These are phyloP conservation scores for Byasa hedistus DNA, from an alignment of 2,888 invertebrate genomes.

Conservation along the genomic window DNA sequence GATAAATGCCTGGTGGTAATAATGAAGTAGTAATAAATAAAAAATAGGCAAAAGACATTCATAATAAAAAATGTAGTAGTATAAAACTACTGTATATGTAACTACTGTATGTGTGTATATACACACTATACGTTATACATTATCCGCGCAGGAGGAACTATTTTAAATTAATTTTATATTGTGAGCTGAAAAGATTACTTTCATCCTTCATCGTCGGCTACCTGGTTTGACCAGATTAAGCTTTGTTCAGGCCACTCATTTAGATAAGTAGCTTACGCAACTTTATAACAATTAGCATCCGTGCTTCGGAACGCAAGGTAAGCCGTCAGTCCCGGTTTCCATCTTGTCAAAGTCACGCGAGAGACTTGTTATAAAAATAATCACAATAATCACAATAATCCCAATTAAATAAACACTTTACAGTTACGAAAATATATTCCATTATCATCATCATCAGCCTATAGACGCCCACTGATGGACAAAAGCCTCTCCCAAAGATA, in stretches of 20 bases:
- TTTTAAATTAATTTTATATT: not conserved
- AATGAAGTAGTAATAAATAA: too few relatives aligned
- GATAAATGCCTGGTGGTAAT: too few relatives aligned
- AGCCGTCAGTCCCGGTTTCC: not conserved
- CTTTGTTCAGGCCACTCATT: not conserved
- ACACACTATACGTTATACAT: too few relatives aligned
- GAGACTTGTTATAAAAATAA: not conserved
- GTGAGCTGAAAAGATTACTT: not conserved
- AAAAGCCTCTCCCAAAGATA: too few relatives aligned
- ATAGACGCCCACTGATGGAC: too few relatives aligned
- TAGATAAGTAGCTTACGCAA: not conserved
- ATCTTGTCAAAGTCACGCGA: not conserved
- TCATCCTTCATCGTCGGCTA: not conserved
- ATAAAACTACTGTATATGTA: too few relatives aligned
- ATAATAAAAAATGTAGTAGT: too few relatives aligned
- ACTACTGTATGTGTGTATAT: too few relatives aligned
- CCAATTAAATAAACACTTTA: too few relatives aligned
- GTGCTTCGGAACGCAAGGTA: not conserved
- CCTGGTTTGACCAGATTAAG: not conserved
- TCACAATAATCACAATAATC: not conserved
- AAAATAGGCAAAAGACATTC: too few relatives aligned
- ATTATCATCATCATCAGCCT: too few relatives aligned
- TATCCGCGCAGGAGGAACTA: not conserved
- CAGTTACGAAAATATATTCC: too few relatives aligned
- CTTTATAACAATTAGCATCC: not conserved